These are phyloP conservation scores for Solea senegalensis DNA, from an alignment of 2,113 vertebrate genomes.

Conservation along the genomic window DNA sequence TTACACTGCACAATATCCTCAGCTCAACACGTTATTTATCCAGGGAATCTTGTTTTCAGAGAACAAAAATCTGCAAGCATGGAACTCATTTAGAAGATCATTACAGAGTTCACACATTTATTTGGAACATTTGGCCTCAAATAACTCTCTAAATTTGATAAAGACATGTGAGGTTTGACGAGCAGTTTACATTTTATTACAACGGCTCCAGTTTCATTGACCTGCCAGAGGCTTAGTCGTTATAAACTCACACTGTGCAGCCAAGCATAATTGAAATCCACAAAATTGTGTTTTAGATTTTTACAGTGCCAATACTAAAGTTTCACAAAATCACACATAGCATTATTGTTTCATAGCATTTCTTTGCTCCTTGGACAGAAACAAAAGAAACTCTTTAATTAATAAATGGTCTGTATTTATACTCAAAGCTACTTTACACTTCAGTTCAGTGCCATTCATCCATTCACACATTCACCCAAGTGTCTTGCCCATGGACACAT, in stretches of 20 bases:
- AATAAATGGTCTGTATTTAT: no score
- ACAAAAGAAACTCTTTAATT: no score
- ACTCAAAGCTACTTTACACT: no score
- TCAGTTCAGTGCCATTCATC: no score
- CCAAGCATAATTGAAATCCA: background rate
- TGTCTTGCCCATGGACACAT: no score
- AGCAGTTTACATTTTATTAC: background rate
- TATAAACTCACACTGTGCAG: background rate
- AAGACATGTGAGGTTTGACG: background rate
- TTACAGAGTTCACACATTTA: background rate
- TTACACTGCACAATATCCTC: conserved; percentile 19
- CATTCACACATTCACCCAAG: no score
- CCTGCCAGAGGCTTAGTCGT: background rate
- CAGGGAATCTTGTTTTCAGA: conserved; percentile 33
- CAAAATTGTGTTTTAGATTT: background rate
- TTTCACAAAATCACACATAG: background rate
- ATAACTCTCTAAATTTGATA: conserved; percentile 1
- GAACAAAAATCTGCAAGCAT: background rate
- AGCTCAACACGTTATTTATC: conserved; percentile 14
- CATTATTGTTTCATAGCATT: no score
- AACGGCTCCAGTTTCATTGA: background rate
- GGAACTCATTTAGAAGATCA: background rate
- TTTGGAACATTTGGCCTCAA: background rate
- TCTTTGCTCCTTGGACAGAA: no score
- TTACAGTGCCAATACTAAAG: background rate